Percentiles rank a stretch among this genome's conserved stretches.
Conservation (phyloP, 2,888 invertebrate species). For the Drosophila suboccidentalis region DNA sequence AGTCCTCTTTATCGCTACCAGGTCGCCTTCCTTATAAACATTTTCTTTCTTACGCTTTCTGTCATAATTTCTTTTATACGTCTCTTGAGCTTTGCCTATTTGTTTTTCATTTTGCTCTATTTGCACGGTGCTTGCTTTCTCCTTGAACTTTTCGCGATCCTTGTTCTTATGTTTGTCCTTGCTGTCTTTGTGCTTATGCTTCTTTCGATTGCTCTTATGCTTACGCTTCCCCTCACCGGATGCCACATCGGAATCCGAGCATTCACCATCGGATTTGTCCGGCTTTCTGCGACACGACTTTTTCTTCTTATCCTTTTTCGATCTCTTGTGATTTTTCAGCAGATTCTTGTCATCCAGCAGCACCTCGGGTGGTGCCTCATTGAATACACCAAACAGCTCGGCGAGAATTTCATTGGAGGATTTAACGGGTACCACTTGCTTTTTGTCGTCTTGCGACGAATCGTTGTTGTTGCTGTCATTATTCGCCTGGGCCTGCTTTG, state of each 20-base stretch:
- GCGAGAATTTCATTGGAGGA: constrained; percentile 90
- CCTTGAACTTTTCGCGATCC: constrained; percentile 69
- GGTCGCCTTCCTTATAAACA: too few relatives aligned
- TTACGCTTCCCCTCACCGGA: constrained; percentile 65
- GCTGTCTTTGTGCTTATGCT: constrained; percentile 67
- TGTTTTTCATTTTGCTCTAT: too few relatives aligned
- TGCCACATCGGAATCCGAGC: constrained; percentile 55
- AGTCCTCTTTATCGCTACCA: too few relatives aligned
- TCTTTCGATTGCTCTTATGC: constrained; percentile 75
- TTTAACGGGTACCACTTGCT: constrained; percentile 82
- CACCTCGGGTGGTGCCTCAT: constrained; percentile 89
- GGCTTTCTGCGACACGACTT: constrained; percentile 52
- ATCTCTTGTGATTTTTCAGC: constrained; percentile 83
- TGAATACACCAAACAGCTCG: constrained; percentile 90
- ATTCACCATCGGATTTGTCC: constrained; percentile 60
- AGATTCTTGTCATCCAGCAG: constrained; percentile 86
- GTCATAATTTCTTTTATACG: too few relatives aligned
- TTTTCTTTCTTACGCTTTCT: too few relatives aligned
- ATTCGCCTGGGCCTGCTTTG: not conserved
- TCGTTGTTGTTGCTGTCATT: constrained; percentile 36
- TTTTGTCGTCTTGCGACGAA: constrained; percentile 77
- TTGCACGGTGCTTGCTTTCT: constrained; percentile 19
- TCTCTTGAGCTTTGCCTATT: too few relatives aligned
- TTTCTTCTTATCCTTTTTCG: constrained; percentile 84
- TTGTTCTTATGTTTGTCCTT: constrained; percentile 62